These are phyloP conservation scores for Halesus radiatus DNA, from an alignment of 1,140 invertebrate genomes.

Conservation along the genomic window DNA sequence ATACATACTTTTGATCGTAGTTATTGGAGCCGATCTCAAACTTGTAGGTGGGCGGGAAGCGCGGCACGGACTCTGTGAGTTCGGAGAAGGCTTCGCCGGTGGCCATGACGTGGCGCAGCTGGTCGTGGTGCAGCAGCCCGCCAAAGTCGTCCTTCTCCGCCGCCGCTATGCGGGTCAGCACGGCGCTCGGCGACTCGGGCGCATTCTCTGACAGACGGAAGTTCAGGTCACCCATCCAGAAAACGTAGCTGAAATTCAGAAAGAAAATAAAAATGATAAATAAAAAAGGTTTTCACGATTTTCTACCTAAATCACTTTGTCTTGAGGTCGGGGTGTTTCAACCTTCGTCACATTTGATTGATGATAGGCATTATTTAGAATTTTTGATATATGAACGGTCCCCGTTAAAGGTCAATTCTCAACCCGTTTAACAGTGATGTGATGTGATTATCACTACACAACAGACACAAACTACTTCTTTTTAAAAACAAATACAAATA, in stretches of 20 bases:
- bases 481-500: too few species aligned
- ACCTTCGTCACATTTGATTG: too few species aligned
- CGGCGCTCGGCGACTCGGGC: conserved; percentile 74
- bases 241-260: conserved; percentile 82
- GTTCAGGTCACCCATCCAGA: conserved; percentile 96
- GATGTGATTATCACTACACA: too few species aligned
- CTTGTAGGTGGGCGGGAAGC: conserved; percentile 93
- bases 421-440: too few species aligned
- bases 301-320: too few species aligned
- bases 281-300: too few species aligned
- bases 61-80: conserved; percentile 79
- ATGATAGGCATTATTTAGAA: too few species aligned
- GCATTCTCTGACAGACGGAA: conserved; percentile 83
- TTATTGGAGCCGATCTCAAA: conserved; percentile 77
- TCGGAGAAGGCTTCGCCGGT: conserved; percentile 85
- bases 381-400: too few species aligned
- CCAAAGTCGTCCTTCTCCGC: conserved; percentile 77
- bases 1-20: conserved; percentile 84
- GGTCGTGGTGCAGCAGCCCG: conserved; percentile 79
- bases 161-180: conserved; percentile 73
- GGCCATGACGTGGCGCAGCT: conserved; percentile 78
- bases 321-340: too few species aligned
- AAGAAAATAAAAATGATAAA: too few species aligned
- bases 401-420: too few species aligned
- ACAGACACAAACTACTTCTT: too few species aligned